Percentiles rank a stretch among this genome's conserved stretches.
phyloP scores from a whole-genome alignment of 2,113 vertebrate species.

The Leptodactylus fuscus region DNA sequence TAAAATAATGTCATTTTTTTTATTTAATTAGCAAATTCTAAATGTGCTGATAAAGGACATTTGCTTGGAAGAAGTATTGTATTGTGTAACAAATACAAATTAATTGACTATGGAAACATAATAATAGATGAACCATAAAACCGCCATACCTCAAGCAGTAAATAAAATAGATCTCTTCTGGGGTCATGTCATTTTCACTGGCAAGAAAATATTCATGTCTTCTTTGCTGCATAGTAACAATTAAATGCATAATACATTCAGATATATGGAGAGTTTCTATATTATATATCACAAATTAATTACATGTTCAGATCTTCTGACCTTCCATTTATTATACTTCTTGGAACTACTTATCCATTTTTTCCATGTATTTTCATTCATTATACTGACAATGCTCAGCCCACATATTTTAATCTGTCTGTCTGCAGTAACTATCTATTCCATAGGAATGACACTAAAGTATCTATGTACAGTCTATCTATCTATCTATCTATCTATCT shows the following conservation, averaged over 20 bases:
- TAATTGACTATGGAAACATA: conserved; percentile 75
- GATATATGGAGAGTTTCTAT: not conserved
- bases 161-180: conserved; percentile 68
- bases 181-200: conserved; percentile 18
- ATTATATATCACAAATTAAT: conserved; percentile 15
- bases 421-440: not conserved
- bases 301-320: not conserved
- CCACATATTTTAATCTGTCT: not conserved
- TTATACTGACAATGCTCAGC: not conserved
- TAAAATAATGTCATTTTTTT: conserved; percentile 79
- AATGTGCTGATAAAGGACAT: conserved; percentile 83
- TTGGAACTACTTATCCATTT: not conserved
- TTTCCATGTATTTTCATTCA: not conserved
- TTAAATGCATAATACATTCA: conserved; percentile 28
- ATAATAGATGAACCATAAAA: conserved; percentile 80
- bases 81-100: conserved; percentile 77
- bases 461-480: not conserved
- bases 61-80: conserved; percentile 77
- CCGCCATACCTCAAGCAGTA: conserved; percentile 79
- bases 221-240: conserved; percentile 3
- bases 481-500: not conserved
- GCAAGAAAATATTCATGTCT: conserved; percentile 33
- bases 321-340: not conserved
- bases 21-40: conserved; percentile 84
- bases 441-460: too few relatives aligned